phyloP scores from a whole-genome alignment of 2,888 invertebrate genomes.

The Tenthredo scrophulariae region DNA sequence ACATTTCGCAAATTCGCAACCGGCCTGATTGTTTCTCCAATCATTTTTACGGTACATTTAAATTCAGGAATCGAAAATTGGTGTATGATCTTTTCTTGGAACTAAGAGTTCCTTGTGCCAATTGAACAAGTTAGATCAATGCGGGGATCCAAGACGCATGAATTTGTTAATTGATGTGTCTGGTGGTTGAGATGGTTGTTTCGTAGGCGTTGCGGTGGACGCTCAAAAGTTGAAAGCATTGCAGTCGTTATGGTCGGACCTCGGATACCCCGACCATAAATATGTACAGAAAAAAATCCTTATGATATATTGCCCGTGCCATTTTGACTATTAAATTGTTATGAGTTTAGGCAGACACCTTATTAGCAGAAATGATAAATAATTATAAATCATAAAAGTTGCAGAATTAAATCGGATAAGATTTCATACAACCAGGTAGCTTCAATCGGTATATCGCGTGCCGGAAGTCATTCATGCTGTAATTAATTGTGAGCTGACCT shows the following conservation, averaged over 20 bases:
- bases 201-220: neutral
- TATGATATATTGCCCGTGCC: neutral
- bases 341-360: constrained; percentile 3
- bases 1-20: neutral
- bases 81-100: neutral
- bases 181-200: neutral
- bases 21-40: neutral
- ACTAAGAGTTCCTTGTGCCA: neutral
- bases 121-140: neutral
- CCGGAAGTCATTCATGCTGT: neutral
- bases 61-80: neutral
- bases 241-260: neutral
- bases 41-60: neutral
- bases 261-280: neutral
- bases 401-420: neutral
- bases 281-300: constrained; percentile 2
- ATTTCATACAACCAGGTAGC: neutral
- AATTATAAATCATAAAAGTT: neutral
- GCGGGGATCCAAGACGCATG: neutral
- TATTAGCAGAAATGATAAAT: neutral
- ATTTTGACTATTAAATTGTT: neutral
- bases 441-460: neutral
- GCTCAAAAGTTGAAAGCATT: neutral
- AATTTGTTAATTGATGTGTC: constrained; percentile 1
- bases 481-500: neutral